Percentiles rank a stretch among this genome's conserved stretches.
phyloP scores from a whole-genome alignment of 37 sponge, comb jelly and placozoan genomes.

The Petrosia ficiformis region DNA sequence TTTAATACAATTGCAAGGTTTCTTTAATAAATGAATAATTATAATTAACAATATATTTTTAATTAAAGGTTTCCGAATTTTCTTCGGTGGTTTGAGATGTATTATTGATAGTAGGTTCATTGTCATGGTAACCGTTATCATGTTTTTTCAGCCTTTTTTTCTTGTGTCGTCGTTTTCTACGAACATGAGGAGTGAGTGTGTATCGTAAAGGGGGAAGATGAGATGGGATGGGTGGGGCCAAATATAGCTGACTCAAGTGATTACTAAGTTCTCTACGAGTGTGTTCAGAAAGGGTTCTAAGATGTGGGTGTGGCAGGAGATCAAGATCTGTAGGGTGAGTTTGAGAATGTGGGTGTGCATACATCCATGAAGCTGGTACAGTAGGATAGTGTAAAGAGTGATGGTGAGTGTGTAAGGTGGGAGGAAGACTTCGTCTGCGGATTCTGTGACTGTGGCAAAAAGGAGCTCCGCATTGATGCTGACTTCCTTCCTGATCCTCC shows the following conservation, averaged over 20 bases:
- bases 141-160: too few species aligned
- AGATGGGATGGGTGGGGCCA: neutral
- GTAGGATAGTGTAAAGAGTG: neutral
- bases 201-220: neutral
- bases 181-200: slow-evolving; percentile 4
- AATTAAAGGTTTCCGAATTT: too few species aligned
- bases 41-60: too few species aligned
- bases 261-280: too few species aligned
- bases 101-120: too few species aligned
- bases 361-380: neutral
- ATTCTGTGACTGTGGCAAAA: neutral
- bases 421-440: neutral
- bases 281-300: neutral
- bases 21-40: too few species aligned
- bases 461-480: neutral
- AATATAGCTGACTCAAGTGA: too few species aligned
- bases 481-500: too few species aligned
- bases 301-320: neutral
- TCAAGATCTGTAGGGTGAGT: neutral
- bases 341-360: neutral
- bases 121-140: too few species aligned
- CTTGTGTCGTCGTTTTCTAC: too few species aligned
- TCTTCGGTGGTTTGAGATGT: too few species aligned
- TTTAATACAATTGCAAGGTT: too few species aligned
- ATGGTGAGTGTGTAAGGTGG: neutral